Evolutionary conservation across 92 coral and sea anemone species (phyloP).

Genomic region (Paragorgia papillata): DNA sequence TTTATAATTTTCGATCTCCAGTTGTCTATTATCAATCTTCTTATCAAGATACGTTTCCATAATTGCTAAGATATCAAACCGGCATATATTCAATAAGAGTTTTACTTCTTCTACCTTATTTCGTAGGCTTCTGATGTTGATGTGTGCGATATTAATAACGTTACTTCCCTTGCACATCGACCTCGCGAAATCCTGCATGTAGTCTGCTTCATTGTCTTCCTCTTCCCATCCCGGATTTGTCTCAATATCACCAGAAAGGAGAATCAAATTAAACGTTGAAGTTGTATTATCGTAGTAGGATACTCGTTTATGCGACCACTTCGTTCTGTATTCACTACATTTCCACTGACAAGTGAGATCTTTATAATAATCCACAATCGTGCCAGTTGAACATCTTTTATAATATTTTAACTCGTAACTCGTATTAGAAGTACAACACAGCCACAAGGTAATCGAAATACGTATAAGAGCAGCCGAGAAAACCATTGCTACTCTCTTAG

Average conservation of each 20-base stretch:
- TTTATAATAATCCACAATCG: too few species aligned
- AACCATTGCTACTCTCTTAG: too few species aligned
- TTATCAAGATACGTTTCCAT: slow-evolving; percentile 44
- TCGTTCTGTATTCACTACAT: too few species aligned
- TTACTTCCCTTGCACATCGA: neutral
- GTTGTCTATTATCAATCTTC: slow-evolving; percentile 22
- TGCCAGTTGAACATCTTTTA: too few species aligned
- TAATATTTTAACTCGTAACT: too few species aligned
- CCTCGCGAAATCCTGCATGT: neutral
- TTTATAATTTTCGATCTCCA: slow-evolving; percentile 45
- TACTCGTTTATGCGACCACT: too few species aligned
- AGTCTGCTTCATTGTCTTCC: neutral
- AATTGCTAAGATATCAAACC: slow-evolving; percentile 46
- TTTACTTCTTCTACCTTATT: slow-evolving; percentile 43
- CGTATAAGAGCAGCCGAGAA: too few species aligned
- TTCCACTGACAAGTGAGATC: too few species aligned
- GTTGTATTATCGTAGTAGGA: too few species aligned
- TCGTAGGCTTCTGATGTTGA: slow-evolving; percentile 29
- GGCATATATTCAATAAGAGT: slow-evolving; percentile 16
- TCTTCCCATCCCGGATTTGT: slow-evolving; percentile 19
- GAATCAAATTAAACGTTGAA: too few species aligned
- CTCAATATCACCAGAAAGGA: slow-evolving; percentile 18
- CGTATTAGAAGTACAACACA: too few species aligned
- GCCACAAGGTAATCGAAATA: too few species aligned
- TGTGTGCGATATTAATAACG: neutral